Base-by-base conservation (phyloP, 2,888 invertebrate genomes). In the Drosophila fungiperda region DNA sequence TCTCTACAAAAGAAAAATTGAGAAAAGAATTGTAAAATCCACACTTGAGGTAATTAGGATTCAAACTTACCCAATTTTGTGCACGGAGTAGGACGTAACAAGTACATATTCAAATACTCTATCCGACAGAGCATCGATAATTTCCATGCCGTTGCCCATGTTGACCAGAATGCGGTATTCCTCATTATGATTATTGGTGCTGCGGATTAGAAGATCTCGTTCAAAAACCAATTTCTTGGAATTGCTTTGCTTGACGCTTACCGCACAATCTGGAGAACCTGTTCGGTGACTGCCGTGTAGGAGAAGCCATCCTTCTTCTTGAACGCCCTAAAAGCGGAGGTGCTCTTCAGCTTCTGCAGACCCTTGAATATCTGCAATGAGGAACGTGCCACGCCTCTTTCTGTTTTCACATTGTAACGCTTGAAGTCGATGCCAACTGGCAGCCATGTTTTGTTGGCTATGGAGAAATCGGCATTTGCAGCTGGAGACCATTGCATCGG, bases 341-440 rank as follows among this genome's bases (percentile, higher is more conserved):
- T 92, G 38, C 92, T 92, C 55, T 95, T 94, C 0, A 95, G 91
- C 1, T 90, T 82, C 1, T 94, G 93, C 64, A 96, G 83, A 0
- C 92, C 91, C 84, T 95, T 94, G 81, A 95, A 96, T 0, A 95
- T 93, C 67, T 94, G 94, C 70, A 94, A 94, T 73, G 95, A 94
- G 53, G 95, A 95, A 4, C 93, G 92, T 0, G 74, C 66, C 4
- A 94, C 93, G 0, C 85, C 86, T 50, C 94, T 94, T 82, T 96
- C 95, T 0, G 92, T 93, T 49, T 92, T 94, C 38, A 95, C 93
- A 91, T 96, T 96, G 12, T 95, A 90, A 11, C 92, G 93, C 73
- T 79, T 82, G 86, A 94, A 96, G 87, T 96, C 95, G 0, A 94
- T 91, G 69, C 95, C 94, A 0, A 96, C 94, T 0, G 96, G 96